Evolutionary conservation across 2,888 invertebrate genomes (phyloP), one percentile per base, ranked within the genome.

Genomic region (Ryuthela nishihirai): DNA sequence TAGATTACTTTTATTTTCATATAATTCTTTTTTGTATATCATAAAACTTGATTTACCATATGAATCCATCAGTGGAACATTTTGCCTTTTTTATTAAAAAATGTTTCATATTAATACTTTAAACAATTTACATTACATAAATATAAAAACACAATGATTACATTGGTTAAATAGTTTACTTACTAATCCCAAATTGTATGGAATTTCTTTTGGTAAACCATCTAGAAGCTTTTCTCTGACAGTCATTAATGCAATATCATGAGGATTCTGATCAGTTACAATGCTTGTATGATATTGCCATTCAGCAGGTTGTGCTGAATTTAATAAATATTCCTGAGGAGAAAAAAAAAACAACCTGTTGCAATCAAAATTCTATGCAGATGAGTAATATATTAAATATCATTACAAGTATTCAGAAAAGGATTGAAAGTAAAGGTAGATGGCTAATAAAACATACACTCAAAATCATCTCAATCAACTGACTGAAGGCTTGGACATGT

Each of bases 221-320:
- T 98, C 89, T 56, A 98, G 73, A 35, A 95, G 79, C 67, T 86
- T 87, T 1, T 92, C 89, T 68, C 87, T 80, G 0, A 97, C 85
- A 52, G 86, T 83, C 66, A 84, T 81, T 45, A 82, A 77, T 56
- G 89, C 84, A 21, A 94, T 73, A 6, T 78, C 76, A 68, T 85
- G 82, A 0, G 85, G 82, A 15, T 80, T 75, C 70, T 88, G 85
- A 73, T 92, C 86, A 0, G 91, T 86, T 72, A 86, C 84, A 17
- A 81, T 73, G 32, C 82, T 77, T 12, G 80, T 75, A 20, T 84
- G 76, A 71, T 83, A 91, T 18, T 82, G 74, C 83, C 89, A 88
- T 12, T 78, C 71, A 0, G 80, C 79, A 0, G 81, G 77, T 71
- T 82, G 82, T 0, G 92, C 86, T 61, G 80, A 78, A 56, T 76